These are phyloP conservation scores for Tachuris rubrigastra DNA, from an alignment of 2,113 vertebrate genomes.

Conservation along the genomic window DNA sequence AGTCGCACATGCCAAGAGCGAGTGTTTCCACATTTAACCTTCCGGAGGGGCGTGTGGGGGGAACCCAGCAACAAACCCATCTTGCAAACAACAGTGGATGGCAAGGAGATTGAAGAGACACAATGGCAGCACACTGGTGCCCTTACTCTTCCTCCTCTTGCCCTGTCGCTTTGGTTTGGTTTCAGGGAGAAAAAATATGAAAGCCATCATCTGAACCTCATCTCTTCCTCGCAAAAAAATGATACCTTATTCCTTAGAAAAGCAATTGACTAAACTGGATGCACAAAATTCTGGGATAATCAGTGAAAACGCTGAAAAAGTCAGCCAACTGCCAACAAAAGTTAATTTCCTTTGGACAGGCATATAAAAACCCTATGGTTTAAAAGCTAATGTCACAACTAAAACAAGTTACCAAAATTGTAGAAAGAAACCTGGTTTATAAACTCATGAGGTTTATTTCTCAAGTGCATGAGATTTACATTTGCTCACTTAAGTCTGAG, in stretches of 20 bases:
- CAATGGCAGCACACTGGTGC: rapidly evolving
- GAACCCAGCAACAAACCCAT: neutral
- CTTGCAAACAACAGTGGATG: neutral
- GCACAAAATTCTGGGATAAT: neutral
- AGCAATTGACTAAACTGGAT: neutral
- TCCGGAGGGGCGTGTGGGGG: neutral
- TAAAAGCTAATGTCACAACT: neutral
- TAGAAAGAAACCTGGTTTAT: neutral
- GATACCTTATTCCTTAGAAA: neutral
- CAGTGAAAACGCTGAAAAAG: neutral
- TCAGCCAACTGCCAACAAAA: neutral
- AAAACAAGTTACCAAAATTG: neutral
- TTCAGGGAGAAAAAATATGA: neutral
- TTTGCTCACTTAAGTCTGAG: neutral
- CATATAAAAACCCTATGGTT: neutral
- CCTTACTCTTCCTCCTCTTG: neutral
- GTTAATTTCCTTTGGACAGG: neutral
- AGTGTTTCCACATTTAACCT: neutral
- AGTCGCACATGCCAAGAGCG: neutral
- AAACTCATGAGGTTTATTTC: neutral
- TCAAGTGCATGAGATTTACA: neutral
- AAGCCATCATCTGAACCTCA: neutral
- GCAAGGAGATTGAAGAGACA: neutral
- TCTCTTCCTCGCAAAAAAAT: neutral
- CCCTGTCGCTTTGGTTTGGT: rapidly evolving